These are phyloP conservation scores for Achatina immaculata DNA, from an alignment of 1,140 invertebrate genomes.

Conservation along the genomic window DNA sequence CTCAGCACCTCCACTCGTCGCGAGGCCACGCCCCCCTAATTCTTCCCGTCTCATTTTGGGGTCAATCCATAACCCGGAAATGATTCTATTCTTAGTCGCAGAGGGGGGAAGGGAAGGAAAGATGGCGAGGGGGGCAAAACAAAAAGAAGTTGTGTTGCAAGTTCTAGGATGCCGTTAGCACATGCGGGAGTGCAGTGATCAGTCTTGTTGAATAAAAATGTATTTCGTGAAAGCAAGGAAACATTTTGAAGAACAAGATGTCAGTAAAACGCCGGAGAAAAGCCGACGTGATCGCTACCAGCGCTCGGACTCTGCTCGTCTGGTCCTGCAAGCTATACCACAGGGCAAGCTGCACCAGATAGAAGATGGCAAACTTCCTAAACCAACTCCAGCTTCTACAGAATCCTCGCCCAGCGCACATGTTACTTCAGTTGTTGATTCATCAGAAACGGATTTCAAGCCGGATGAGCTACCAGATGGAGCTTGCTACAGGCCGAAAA, in stretches of 20 bases:
- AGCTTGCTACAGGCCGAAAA: conserved; percentile 53
- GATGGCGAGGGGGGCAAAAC: conserved; percentile 45
- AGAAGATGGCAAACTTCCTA: neutral
- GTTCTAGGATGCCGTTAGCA: neutral
- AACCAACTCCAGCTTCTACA: neutral
- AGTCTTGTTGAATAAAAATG: conserved; percentile 43
- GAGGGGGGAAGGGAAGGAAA: conserved; percentile 3
- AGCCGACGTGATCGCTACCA: conserved; percentile 45
- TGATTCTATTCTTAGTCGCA: conserved; percentile 37
- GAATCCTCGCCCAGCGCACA: neutral
- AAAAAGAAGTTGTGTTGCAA: conserved; percentile 35
- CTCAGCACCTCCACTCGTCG: no score
- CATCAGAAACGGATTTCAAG: conserved; percentile 40
- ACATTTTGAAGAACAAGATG: conserved; percentile 51
- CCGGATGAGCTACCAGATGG: conserved; percentile 59
- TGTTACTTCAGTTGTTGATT: conserved; percentile 27
- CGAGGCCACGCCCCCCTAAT: neutral
- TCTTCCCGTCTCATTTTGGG: conserved; percentile 17
- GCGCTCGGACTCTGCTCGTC: conserved; percentile 40
- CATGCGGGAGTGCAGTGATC: neutral
- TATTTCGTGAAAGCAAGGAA: conserved; percentile 59
- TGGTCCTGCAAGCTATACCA: conserved; percentile 39
- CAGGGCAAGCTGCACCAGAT: conserved; percentile 28
- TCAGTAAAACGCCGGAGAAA: conserved; percentile 40
- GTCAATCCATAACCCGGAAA: conserved; percentile 49